Percentiles rank a stretch among this genome's conserved stretches.
These are phyloP conservation scores for Psophia crepitans DNA, from an alignment of 2,113 vertebrate genomes.

Conservation along the genomic window DNA sequence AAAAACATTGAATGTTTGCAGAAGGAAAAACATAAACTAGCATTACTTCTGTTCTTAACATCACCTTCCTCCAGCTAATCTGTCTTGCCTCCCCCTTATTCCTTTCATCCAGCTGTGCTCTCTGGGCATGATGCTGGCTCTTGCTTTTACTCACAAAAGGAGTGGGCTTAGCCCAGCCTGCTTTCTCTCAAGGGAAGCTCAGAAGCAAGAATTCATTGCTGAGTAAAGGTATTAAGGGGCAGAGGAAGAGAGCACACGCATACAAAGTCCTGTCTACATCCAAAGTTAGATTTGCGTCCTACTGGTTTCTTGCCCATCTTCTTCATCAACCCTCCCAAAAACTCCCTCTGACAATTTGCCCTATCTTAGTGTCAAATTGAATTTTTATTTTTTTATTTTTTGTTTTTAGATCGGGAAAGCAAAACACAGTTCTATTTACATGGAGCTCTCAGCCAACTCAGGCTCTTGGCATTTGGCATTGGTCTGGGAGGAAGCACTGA, in stretches of 20 bases:
- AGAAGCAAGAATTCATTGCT: not conserved
- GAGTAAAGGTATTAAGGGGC: not conserved
- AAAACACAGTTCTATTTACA: not conserved
- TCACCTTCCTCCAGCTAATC: not conserved
- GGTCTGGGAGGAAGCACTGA: not conserved
- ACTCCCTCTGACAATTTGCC: not conserved
- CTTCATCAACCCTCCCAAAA: not conserved
- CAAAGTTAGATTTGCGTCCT: not conserved
- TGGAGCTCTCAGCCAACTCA: not conserved
- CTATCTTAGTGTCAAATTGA: not conserved
- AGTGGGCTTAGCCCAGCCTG: not conserved
- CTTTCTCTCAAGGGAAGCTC: not conserved
- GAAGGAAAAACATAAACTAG: not conserved
- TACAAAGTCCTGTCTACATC: not conserved
- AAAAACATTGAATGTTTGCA: not conserved
- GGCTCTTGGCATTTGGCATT: not conserved
- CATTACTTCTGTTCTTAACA: not conserved
- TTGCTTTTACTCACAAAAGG: not conserved
- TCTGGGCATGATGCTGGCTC: not conserved
- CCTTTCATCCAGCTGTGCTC: not conserved
- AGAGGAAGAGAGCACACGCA: not conserved
- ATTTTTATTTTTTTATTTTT: not conserved
- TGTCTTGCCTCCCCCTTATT: not conserved
- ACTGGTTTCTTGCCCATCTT: fast-evolving
- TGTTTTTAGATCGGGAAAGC: not conserved